These are phyloP conservation scores for Apus apus DNA, from an alignment of 2,113 vertebrate genomes.

Conservation along the genomic window DNA sequence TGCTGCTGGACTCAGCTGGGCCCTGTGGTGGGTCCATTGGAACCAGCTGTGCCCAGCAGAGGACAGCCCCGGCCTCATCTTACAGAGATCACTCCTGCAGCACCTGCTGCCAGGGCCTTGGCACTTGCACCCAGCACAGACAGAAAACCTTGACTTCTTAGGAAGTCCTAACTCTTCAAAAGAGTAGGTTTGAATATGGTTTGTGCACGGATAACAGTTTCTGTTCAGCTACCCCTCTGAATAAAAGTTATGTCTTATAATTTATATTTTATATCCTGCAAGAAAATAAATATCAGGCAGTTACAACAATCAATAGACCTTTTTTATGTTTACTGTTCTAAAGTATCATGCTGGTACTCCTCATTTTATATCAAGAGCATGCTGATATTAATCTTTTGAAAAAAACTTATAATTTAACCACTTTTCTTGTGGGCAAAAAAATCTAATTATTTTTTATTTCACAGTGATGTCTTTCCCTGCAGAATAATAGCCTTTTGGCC, in stretches of 20 bases:
- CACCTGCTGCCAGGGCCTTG: accelerated
- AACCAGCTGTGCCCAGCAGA: accelerated
- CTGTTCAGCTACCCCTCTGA: neutral
- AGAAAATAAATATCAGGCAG: neutral
- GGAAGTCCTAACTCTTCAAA: neutral
- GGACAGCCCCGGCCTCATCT: neutral
- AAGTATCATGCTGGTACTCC: neutral
- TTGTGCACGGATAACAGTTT: neutral
- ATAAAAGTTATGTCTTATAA: neutral
- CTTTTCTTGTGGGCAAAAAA: constrained; percentile 16
- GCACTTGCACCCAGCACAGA: neutral
- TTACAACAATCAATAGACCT: constrained; percentile 13
- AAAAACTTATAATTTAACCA: constrained; percentile 12
- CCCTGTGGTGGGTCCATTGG: neutral
- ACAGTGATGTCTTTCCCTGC: neutral
- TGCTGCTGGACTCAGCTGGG: neutral
- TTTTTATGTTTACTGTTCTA: constrained; percentile 9
- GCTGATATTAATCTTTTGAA: constrained; percentile 17
- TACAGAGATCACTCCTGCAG: neutral
- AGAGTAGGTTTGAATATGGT: neutral
- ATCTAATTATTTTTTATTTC: constrained; percentile 26
- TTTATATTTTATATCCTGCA: neutral
- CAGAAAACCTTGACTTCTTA: neutral
- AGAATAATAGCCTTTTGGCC: neutral
- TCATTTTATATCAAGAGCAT: neutral